phyloP scores from a whole-genome alignment of 1,140 invertebrate species.

The Psix sp. region DNA sequence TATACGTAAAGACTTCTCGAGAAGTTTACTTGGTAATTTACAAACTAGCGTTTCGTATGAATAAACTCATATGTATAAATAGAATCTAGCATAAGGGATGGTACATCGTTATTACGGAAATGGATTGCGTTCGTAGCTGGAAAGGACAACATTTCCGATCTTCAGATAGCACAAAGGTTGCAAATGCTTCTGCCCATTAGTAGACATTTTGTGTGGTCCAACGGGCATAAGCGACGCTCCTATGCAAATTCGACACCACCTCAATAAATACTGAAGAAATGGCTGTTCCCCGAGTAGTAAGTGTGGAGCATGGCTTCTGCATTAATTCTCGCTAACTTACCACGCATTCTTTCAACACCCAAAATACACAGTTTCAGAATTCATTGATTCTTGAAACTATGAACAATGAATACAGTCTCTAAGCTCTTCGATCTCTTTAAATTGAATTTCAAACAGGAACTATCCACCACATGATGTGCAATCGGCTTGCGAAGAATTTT shows the following conservation, averaged over 20 bases:
- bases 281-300: slow-evolving; percentile 55
- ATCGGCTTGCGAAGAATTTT: no score
- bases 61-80: slow-evolving; percentile 53
- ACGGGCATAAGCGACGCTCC: slow-evolving; percentile 65
- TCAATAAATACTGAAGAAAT: slow-evolving; percentile 75
- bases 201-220: slow-evolving; percentile 76
- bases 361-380: slow-evolving; percentile 40
- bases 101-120: slow-evolving; percentile 59
- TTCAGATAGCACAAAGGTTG: slow-evolving; percentile 55
- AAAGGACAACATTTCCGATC: slow-evolving; percentile 61
- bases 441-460: neutral
- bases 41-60: slow-evolving; percentile 25
- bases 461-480: no score
- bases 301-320: slow-evolving; percentile 65
- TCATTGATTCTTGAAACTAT: slow-evolving; percentile 33
- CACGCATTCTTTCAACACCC: slow-evolving; percentile 58
- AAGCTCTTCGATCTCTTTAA: neutral
- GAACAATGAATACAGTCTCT: neutral
- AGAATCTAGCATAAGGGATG: slow-evolving; percentile 42
- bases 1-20: slow-evolving; percentile 5
- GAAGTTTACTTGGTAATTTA: slow-evolving; percentile 22
- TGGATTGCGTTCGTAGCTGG: slow-evolving; percentile 35
- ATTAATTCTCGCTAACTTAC: slow-evolving; percentile 68
- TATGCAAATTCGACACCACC: slow-evolving; percentile 74
- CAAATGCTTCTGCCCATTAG: slow-evolving; percentile 71